Percentiles rank a stretch among this genome's conserved stretches.
Evolutionary conservation across 2,888 invertebrate species (phyloP).

Genomic region (Cerastis leucographa): DNA sequence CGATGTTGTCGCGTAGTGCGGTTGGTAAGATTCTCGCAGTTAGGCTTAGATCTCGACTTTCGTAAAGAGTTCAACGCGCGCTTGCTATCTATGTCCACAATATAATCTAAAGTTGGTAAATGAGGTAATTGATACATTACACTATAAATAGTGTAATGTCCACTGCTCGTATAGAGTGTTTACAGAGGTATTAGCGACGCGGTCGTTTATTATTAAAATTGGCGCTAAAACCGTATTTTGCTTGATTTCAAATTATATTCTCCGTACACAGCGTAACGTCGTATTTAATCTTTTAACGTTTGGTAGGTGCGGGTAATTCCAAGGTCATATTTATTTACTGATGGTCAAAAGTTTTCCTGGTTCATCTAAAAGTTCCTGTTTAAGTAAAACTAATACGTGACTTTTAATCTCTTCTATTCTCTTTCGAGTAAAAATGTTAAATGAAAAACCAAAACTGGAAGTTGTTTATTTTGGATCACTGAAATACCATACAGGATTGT

Average conservation of each 20-base stretch:
- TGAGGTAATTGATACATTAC: slow-evolving; percentile 70
- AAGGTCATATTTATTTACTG: background rate
- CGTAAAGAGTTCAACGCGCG: slow-evolving; percentile 88
- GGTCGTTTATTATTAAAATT: slow-evolving; percentile 20
- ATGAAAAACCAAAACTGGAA: background rate
- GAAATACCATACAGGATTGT: background rate
- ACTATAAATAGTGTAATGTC: slow-evolving; percentile 64
- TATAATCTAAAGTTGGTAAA: slow-evolving; percentile 74
- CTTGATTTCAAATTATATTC: background rate
- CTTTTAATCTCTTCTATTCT: background rate
- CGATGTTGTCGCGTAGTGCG: slow-evolving; percentile 30
- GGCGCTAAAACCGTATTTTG: slow-evolving; percentile 2
- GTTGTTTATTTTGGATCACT: background rate
- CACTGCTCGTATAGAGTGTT: slow-evolving; percentile 50
- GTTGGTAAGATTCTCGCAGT: slow-evolving; percentile 52
- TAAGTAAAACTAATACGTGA: background rate
- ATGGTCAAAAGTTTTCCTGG: background rate
- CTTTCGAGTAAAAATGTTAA: background rate
- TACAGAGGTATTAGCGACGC: slow-evolving; percentile 24
- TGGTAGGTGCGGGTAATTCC: background rate
- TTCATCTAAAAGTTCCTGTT: background rate
- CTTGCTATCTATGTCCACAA: slow-evolving; percentile 69
- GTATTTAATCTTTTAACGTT: background rate
- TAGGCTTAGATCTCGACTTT: slow-evolving; percentile 75
- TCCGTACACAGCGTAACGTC: background rate